phyloP scores from a whole-genome alignment of 2,113 vertebrate genomes.

The Oncorhynchus gorbuscha region DNA sequence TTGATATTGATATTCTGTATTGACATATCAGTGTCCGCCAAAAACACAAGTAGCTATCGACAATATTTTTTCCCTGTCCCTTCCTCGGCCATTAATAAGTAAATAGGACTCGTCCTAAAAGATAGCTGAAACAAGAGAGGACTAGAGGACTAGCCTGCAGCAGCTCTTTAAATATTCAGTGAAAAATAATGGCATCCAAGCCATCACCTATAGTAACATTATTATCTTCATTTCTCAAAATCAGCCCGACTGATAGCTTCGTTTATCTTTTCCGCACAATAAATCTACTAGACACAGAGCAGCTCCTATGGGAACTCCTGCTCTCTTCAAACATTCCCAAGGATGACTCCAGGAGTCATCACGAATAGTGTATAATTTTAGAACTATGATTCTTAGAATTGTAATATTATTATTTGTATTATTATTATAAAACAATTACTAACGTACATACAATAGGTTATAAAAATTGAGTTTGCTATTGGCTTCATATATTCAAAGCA shows the following conservation, averaged over 20 bases:
- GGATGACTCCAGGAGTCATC: constrained; percentile 23
- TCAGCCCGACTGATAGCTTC: constrained; percentile 91
- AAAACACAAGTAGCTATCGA: constrained; percentile 54
- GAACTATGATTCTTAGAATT: constrained; percentile 31
- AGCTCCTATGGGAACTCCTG: constrained; percentile 64
- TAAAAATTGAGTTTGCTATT: no score
- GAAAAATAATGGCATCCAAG: constrained; percentile 98
- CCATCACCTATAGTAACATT: constrained; percentile 97
- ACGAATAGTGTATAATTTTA: constrained; percentile 23
- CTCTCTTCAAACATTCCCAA: constrained; percentile 61
- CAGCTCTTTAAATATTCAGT: constrained; percentile 99
- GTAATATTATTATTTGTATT: constrained; percentile 27
- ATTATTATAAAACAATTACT: constrained; percentile 1
- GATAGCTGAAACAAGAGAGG: constrained; percentile 78
- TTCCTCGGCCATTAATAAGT: constrained; percentile 77
- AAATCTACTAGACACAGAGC: constrained; percentile 79
- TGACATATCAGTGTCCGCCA: constrained; percentile 45
- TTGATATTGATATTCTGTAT: constrained; percentile 11
- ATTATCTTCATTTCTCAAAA: constrained; percentile 99
- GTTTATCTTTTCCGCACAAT: constrained; percentile 92
- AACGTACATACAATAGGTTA: neutral
- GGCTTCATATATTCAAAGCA: no score
- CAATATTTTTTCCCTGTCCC: constrained; percentile 53
- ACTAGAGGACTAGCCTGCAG: constrained; percentile 93
- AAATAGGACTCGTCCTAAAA: constrained; percentile 78